These are phyloP conservation scores for Macroglossus sobrinus DNA, from an alignment of 2,113 vertebrate species.

Conservation along the genomic window DNA sequence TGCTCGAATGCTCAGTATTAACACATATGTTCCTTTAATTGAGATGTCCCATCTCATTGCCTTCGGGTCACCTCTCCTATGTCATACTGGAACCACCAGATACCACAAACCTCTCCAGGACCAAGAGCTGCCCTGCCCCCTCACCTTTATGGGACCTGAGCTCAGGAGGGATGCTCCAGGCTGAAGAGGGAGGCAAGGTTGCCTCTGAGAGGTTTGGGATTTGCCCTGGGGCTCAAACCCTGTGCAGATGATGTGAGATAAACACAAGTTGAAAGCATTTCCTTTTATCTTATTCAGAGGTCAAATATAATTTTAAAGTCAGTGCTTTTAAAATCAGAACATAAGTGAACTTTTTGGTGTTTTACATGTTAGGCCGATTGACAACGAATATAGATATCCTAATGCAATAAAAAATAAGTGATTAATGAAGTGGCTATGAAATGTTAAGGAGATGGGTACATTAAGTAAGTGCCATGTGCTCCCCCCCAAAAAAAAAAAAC, in stretches of 20 bases:
- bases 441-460: neutral
- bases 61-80: too few species aligned
- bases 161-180: neutral
- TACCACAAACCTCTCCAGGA: neutral
- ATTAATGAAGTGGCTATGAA: neutral
- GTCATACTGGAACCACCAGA: neutral
- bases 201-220: neutral
- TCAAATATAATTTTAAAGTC: neutral
- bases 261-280: neutral
- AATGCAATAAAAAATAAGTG: neutral
- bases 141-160: neutral
- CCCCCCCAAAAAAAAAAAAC: too few species aligned
- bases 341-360: neutral
- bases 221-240: neutral
- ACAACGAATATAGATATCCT: neutral
- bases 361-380: neutral
- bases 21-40: neutral
- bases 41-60: neutral
- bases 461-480: neutral
- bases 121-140: neutral
- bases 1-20: neutral
- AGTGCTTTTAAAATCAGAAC: neutral
- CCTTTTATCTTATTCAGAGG: neutral
- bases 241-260: fast-evolving
- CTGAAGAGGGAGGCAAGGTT: neutral